A percentile compares a stretch with the other conserved stretches of the same genome.
These are phyloP conservation scores for Drosophila fulvimacula DNA, from an alignment of 2,888 invertebrate genomes.

Conservation along the genomic window DNA sequence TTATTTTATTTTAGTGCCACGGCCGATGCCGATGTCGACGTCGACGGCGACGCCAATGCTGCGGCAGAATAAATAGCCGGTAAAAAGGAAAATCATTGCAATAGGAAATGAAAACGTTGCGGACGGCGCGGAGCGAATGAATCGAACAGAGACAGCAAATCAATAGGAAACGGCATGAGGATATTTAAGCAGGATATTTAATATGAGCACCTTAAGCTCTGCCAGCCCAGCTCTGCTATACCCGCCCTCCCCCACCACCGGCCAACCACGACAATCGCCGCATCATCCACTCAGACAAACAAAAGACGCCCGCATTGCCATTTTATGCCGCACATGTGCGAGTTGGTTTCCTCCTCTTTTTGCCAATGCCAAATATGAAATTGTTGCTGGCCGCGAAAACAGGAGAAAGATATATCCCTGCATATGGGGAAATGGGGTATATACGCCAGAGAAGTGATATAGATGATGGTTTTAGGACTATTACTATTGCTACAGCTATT, in stretches of 20 bases:
- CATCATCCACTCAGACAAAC: slow-evolving; percentile 1
- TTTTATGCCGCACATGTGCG: slow-evolving; percentile 18
- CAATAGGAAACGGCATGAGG: slow-evolving; percentile 65
- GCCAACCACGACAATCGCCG: neutral
- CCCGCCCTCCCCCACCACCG: no score
- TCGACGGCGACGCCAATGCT: slow-evolving; percentile 19
- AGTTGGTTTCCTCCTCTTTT: neutral
- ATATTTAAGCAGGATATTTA: slow-evolving; percentile 80
- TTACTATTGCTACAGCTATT: neutral
- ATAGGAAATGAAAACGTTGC: slow-evolving; percentile 81
- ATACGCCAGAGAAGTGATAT: neutral
- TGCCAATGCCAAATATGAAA: slow-evolving; percentile 22
- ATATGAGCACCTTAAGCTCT: slow-evolving; percentile 53
- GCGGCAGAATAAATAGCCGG: slow-evolving; percentile 69
- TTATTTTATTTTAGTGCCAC: slow-evolving; percentile 13
- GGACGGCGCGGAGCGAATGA: slow-evolving; percentile 25
- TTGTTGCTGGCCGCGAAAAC: slow-evolving; percentile 6
- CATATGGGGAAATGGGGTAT: neutral
- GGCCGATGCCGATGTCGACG: slow-evolving; percentile 6
- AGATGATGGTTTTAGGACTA: neutral
- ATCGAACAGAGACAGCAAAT: slow-evolving; percentile 48
- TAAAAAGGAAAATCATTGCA: slow-evolving; percentile 74
- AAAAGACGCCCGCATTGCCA: slow-evolving; percentile 6
- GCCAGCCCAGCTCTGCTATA: neutral
- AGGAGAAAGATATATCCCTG: neutral